Conservation (phyloP, 2,888 invertebrate species). For the Microplitis deprimator region DNA sequence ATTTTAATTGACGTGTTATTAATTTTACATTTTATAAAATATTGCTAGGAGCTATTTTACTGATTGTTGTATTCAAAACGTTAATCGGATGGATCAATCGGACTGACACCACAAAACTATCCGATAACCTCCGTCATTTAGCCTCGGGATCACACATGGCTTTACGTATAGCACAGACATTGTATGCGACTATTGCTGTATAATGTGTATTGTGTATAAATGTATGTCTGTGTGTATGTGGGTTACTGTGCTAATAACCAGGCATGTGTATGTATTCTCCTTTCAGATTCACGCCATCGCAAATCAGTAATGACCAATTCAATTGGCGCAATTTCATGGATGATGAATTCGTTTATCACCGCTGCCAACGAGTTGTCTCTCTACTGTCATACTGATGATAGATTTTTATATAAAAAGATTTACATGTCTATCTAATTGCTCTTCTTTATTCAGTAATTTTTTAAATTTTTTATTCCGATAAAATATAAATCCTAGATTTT, state of each 20-base stretch:
- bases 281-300: conserved; percentile 40
- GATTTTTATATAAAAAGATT: conserved; percentile 3
- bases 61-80: conserved; percentile 57
- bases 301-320: conserved; percentile 56
- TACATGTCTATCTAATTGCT: neutral
- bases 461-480: too few species aligned
- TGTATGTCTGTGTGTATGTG: neutral
- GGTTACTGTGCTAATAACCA: neutral
- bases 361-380: conserved; percentile 29
- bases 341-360: conserved; percentile 51
- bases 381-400: conserved; percentile 14
- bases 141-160: conserved; percentile 27
- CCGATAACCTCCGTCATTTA: conserved; percentile 46
- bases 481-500: too few species aligned
- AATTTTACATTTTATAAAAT: conserved; percentile 35
- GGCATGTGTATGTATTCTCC: neutral
- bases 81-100: conserved; percentile 63
- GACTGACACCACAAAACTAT: conserved; percentile 53
- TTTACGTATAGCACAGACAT: neutral
- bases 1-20: neutral
- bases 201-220: neutral
- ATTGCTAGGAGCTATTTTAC: conserved; percentile 36
- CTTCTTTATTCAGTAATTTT: neutral
- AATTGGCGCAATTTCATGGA: conserved; percentile 54
- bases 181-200: neutral